phyloP scores from a whole-genome alignment of 2,888 invertebrate genomes.

The Melolontha melolontha region DNA sequence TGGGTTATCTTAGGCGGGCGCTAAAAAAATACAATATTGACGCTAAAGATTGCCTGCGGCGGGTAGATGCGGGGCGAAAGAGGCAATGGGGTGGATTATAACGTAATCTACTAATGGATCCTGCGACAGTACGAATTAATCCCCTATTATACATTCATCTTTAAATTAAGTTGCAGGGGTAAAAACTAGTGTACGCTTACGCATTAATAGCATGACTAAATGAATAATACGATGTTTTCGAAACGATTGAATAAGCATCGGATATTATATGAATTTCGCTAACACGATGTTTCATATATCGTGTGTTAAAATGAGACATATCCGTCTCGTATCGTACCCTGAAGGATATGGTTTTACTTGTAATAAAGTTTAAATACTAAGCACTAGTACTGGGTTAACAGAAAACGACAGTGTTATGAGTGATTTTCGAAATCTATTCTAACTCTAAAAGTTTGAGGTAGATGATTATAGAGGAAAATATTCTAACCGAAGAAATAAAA shows the following conservation, averaged over 20 bases:
- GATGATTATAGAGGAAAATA: too few species aligned
- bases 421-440: too few species aligned
- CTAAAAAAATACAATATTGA: slow-evolving; percentile 19
- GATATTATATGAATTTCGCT: neutral
- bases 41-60: slow-evolving; percentile 20
- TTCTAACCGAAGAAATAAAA: too few species aligned
- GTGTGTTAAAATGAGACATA: too few species aligned
- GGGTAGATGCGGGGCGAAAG: neutral
- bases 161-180: slow-evolving; percentile 27
- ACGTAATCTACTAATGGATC: slow-evolving; percentile 38
- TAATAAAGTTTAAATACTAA: too few species aligned
- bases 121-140: slow-evolving; percentile 35
- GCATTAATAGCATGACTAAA: slow-evolving; percentile 27
- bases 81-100: slow-evolving; percentile 30
- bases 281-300: too few species aligned
- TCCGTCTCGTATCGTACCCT: too few species aligned
- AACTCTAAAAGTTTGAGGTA: too few species aligned
- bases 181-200: slow-evolving; percentile 18
- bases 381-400: too few species aligned
- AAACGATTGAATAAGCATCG: neutral
- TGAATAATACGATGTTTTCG: slow-evolving; percentile 24
- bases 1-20: slow-evolving; percentile 9
- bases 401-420: too few species aligned
- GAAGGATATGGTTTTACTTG: too few species aligned
- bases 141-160: slow-evolving; percentile 38